A percentile compares a stretch with the other conserved stretches of the same genome.
These are phyloP conservation scores for Teleogryllus oceanicus DNA, from an alignment of 2,888 invertebrate species.

Conservation along the genomic window DNA sequence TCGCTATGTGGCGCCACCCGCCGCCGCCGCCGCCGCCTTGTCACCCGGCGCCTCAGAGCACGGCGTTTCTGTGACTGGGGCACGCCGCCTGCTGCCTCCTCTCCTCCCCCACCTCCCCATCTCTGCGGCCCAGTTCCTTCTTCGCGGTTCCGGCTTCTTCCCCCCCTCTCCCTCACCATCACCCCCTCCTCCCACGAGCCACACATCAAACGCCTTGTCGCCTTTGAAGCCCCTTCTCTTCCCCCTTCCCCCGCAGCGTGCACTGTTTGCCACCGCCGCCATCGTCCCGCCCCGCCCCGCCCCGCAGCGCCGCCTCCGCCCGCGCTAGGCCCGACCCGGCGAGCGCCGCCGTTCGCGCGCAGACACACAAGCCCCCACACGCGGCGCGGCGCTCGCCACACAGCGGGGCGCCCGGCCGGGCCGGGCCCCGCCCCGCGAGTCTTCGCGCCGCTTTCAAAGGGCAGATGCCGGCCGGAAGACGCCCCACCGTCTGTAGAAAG, in stretches of 20 bases:
- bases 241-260: not conserved
- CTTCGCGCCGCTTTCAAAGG: too few species aligned
- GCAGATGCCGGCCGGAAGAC: too few species aligned
- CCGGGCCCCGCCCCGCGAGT: too few species aligned
- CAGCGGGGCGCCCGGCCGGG: too few species aligned
- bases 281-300: not conserved
- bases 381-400: too few species aligned
- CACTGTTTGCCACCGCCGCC: not conserved
- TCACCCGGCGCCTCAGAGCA: too few species aligned
- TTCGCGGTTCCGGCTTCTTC: not conserved
- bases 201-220: constrained; percentile 18
- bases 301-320: not conserved
- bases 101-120: not conserved
- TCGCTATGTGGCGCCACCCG: too few species aligned
- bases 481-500: too few species aligned
- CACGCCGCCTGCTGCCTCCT: not conserved
- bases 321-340: not conserved
- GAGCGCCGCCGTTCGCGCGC: too few species aligned
- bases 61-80: not conserved
- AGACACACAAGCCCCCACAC: too few species aligned
- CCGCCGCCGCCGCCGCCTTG: too few species aligned
- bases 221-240: not conserved
- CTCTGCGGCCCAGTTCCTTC: not conserved
- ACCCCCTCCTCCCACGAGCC: not conserved
- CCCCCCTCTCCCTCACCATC: not conserved